Evolutionary conservation across 2,888 invertebrate genomes (phyloP).

Genomic region (Prosopocoilus inquinatus): DNA sequence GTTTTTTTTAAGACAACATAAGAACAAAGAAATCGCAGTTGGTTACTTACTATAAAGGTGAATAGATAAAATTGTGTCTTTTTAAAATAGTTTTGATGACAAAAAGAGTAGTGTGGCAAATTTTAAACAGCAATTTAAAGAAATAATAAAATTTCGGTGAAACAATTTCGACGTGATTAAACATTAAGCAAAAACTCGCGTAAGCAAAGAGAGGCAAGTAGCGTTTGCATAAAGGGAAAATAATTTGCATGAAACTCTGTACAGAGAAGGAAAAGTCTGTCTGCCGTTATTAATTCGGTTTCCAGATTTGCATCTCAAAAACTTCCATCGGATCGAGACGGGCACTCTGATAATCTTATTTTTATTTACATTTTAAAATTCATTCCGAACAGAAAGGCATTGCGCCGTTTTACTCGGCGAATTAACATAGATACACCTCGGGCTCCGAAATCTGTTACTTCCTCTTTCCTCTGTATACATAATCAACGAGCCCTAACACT

Average conservation of each 20-base stretch:
- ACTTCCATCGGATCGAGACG: conserved; percentile 9
- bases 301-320: conserved; percentile 15
- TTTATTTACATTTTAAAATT: conserved; percentile 27
- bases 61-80: too few species aligned
- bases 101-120: too few species aligned
- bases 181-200: too few species aligned
- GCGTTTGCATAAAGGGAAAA: neutral
- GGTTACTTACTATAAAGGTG: too few species aligned
- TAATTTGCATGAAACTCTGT: neutral
- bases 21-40: too few species aligned
- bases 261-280: neutral
- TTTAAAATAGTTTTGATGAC: too few species aligned
- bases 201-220: too few species aligned
- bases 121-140: too few species aligned
- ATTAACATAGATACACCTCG: conserved; percentile 24
- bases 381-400: conserved; percentile 20
- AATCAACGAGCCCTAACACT: neutral
- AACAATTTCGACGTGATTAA: too few species aligned
- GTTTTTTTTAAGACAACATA: too few species aligned
- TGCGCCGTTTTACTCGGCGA: conserved; percentile 24
- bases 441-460: neutral
- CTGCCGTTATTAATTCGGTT: conserved; percentile 13
- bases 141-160: too few species aligned
- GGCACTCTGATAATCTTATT: conserved; percentile 24
- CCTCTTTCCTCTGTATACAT: neutral